Conservation (phyloP, 2,113 vertebrate species). For the Myotis yumanensis region DNA sequence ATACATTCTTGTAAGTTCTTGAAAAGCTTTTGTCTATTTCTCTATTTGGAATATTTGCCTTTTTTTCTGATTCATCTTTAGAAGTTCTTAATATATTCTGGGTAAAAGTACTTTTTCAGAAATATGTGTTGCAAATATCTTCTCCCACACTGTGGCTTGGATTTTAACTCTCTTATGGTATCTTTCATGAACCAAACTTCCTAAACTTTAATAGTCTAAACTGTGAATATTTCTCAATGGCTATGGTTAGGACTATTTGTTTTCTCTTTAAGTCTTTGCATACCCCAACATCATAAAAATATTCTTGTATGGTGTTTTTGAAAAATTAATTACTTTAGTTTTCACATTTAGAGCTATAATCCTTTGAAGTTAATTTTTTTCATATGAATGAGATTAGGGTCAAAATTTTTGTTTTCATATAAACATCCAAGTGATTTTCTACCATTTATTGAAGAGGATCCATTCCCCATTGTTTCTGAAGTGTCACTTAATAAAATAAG, state of each 20-base stretch:
- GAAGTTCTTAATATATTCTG: neutral
- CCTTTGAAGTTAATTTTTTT: conserved; percentile 1
- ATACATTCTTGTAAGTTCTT: neutral
- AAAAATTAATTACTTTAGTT: conserved; percentile 9
- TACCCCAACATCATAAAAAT: neutral
- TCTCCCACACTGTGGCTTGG: neutral
- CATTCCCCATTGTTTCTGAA: neutral
- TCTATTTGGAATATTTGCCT: neutral
- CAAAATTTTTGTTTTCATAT: neutral
- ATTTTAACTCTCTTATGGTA: neutral
- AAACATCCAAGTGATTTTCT: neutral
- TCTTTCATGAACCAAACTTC: conserved; percentile 14
- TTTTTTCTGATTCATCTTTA: neutral
- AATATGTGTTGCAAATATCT: neutral
- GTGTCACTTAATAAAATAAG: neutral
- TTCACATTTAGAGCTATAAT: neutral
- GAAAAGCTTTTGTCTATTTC: neutral
- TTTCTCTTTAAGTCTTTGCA: neutral
- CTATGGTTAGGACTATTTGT: neutral
- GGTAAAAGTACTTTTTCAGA: neutral
- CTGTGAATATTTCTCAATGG: neutral
- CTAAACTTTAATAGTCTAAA: neutral
- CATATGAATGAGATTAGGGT: neutral
- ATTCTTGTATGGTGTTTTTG: neutral
- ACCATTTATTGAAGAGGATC: neutral